These are phyloP conservation scores for Acipenser ruthenus DNA, from an alignment of 2,797 vertebrate species.

Conservation along the genomic window DNA sequence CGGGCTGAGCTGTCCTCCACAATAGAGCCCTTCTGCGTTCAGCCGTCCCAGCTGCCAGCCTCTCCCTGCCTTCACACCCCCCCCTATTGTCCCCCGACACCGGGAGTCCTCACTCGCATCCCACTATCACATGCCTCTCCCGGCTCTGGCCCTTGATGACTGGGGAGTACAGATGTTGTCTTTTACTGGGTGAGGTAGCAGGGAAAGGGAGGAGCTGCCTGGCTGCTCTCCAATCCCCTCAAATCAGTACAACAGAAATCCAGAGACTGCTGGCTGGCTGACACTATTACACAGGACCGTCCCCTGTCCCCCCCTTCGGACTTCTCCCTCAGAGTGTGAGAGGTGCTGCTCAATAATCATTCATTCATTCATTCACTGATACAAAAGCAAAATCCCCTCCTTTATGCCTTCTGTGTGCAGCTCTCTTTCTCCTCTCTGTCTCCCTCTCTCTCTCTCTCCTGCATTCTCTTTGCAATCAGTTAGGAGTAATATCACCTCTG, in stretches of 20 bases:
- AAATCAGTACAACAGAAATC: too few relatives aligned
- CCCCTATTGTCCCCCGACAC: slow-evolving; percentile 22
- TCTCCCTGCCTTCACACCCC: slow-evolving; percentile 32
- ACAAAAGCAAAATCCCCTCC: slow-evolving; percentile 15
- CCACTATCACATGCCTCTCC: neutral
- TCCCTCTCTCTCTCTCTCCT: slow-evolving; percentile 14
- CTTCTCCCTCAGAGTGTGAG: too few relatives aligned
- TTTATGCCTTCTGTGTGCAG: neutral
- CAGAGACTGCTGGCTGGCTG: too few relatives aligned
- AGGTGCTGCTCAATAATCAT: neutral
- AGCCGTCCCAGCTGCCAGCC: slow-evolving; percentile 59
- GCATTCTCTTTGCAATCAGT: slow-evolving; percentile 21
- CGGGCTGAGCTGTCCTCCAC: neutral
- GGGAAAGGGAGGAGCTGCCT: too few relatives aligned
- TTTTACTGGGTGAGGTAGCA: too few relatives aligned
- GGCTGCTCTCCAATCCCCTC: too few relatives aligned
- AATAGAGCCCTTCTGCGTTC: slow-evolving; percentile 40
- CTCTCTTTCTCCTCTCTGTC: neutral
- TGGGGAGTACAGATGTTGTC: too few relatives aligned
- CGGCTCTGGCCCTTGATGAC: too few relatives aligned
- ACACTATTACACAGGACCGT: too few relatives aligned
- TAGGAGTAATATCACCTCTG: neutral
- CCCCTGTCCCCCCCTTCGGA: too few relatives aligned
- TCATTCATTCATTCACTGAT: neutral
- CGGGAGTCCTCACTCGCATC: slow-evolving; percentile 14